Conservation (phyloP, 2,888 invertebrate genomes). For the Helicoverpa assulta region DNA sequence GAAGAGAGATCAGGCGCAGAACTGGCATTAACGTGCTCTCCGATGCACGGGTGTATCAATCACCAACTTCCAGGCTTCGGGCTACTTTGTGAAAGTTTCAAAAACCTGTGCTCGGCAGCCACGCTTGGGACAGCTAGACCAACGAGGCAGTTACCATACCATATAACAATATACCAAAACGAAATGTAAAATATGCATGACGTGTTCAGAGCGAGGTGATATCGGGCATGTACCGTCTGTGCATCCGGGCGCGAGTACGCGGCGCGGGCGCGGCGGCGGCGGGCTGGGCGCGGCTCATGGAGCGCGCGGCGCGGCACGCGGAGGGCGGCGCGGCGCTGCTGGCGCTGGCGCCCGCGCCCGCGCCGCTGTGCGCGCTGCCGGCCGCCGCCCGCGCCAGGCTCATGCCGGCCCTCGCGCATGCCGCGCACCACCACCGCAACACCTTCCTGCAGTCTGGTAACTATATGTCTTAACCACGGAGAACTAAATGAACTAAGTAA, state of each 20-base stretch:
- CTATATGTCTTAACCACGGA: conserved; percentile 36
- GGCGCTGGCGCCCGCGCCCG: conserved; percentile 52
- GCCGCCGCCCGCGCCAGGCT: conserved; percentile 66
- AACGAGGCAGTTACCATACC: too few species aligned
- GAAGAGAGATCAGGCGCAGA: too few species aligned
- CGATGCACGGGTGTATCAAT: too few species aligned
- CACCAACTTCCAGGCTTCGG: too few species aligned
- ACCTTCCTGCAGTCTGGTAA: conserved; percentile 78
- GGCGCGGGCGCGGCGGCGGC: conserved; percentile 51
- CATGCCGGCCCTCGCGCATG: conserved; percentile 81
- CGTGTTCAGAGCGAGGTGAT: conserved; percentile 75
- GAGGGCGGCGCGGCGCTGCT: conserved; percentile 71
- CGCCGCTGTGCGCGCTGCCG: conserved; percentile 66
- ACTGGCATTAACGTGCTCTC: too few species aligned
- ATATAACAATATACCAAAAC: too few species aligned
- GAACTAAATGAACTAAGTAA: too few species aligned
- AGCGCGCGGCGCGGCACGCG: conserved; percentile 55
- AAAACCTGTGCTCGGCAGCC: too few species aligned
- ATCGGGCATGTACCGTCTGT: conserved; percentile 69
- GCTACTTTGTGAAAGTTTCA: too few species aligned
- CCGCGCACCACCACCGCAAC: conserved; percentile 77
- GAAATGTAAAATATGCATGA: background rate
- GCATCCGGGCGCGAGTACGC: conserved; percentile 66
- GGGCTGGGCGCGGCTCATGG: conserved; percentile 69
- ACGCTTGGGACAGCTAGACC: too few species aligned